Evolutionary conservation across 64 coral and sea anemone genomes (phyloP).

Genomic region (Orbicella faveolata): DNA sequence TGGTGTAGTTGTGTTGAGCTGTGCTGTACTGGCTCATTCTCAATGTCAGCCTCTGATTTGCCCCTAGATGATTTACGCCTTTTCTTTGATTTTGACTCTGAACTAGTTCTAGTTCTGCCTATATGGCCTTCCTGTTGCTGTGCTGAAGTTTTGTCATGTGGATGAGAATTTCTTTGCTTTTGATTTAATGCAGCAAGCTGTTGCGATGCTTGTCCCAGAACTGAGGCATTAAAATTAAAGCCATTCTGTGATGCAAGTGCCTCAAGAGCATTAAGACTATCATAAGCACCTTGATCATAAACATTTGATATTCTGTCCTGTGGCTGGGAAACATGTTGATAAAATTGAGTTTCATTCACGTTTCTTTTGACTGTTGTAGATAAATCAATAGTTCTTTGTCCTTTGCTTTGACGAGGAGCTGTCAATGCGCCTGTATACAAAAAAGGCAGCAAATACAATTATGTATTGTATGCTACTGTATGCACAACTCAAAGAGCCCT

Average conservation of each 20-base stretch:
- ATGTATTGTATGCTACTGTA: neutral
- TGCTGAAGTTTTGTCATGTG: neutral
- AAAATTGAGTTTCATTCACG: constrained; percentile 54
- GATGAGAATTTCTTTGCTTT: constrained; percentile 30
- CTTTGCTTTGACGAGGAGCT: constrained; percentile 17
- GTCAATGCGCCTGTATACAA: constrained; percentile 34
- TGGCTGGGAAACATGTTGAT: neutral
- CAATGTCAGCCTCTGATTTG: constrained; percentile 25
- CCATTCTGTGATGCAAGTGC: constrained; percentile 77
- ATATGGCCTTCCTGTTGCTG: constrained; percentile 1
- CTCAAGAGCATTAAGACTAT: constrained; percentile 61
- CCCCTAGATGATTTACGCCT: constrained; percentile 61
- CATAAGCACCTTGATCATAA: constrained; percentile 18
- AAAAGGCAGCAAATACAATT: neutral
- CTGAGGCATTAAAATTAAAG: constrained; percentile 48
- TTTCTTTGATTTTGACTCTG: constrained; percentile 48
- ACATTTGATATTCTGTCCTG: constrained; percentile 9
- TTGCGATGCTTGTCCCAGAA: constrained; percentile 37
- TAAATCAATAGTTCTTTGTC: constrained; percentile 43
- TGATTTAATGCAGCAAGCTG: constrained; percentile 29
- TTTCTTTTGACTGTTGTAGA: constrained; percentile 50
- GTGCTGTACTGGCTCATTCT: neutral
- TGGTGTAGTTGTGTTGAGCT: neutral
- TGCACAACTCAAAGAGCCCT: no score
- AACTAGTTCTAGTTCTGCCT: neutral